phyloP scores from a whole-genome alignment of 1,140 invertebrate genomes.

The Macrotrachela quadricornifera region DNA sequence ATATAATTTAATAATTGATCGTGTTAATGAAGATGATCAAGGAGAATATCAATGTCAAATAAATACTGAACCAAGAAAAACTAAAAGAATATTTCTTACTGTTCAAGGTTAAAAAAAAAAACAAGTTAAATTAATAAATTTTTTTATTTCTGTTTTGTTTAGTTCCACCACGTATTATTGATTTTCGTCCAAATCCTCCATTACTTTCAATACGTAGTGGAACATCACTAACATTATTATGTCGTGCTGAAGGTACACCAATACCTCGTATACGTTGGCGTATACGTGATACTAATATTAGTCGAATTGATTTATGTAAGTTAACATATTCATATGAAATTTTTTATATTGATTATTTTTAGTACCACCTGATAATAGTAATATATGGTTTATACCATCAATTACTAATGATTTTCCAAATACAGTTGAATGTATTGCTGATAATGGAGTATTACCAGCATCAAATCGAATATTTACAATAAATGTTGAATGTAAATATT shows the following conservation, averaged over 20 bases:
- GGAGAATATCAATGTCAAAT: slow-evolving; percentile 7
- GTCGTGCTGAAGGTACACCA: slow-evolving; percentile 7
- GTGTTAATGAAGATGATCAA: slow-evolving; percentile 4
- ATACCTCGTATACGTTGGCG: background rate
- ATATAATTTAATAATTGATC: too few relatives aligned
- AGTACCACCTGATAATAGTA: slow-evolving; percentile 10
- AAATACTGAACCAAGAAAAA: slow-evolving; percentile 6
- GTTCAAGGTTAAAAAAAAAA: background rate
- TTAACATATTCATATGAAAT: background rate
- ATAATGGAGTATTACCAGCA: slow-evolving; percentile 17
- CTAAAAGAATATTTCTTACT: background rate
- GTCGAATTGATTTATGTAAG: background rate
- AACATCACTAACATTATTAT: background rate
- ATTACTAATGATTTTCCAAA: slow-evolving; percentile 19
- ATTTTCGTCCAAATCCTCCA: background rate
- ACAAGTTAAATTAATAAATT: too few relatives aligned
- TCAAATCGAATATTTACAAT: slow-evolving; percentile 18
- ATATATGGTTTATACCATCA: slow-evolving; percentile 19
- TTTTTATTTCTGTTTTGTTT: background rate
- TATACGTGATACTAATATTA: background rate
- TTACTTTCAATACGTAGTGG: background rate
- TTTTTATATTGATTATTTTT: too few relatives aligned
- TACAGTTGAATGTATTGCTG: slow-evolving; percentile 20
- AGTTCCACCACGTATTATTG: slow-evolving; percentile 8
- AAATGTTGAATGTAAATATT: slow-evolving; percentile 17